Conservation (phyloP, 1,140 invertebrate species). For the Drosophila erecta region DNA sequence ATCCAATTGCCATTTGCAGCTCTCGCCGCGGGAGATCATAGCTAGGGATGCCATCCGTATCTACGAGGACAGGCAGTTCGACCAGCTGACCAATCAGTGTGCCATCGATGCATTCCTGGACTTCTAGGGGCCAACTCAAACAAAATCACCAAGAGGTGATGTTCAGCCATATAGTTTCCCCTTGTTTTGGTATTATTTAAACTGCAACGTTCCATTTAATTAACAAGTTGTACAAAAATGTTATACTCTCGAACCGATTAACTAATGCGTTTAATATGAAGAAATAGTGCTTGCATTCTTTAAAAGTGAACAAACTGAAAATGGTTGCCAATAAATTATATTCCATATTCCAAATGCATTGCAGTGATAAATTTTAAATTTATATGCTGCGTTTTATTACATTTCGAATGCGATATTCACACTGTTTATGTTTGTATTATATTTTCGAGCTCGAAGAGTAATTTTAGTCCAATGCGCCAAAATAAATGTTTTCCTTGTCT, state of each 20-base stretch:
- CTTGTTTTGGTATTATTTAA: constrained; percentile 2
- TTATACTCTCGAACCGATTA: constrained; percentile 2
- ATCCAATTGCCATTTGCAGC: constrained; percentile 19
- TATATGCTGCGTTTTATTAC: no score
- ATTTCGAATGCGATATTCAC: background rate
- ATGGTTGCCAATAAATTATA: background rate
- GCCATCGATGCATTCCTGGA: constrained; percentile 62
- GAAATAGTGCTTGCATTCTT: background rate
- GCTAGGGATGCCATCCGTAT: constrained; percentile 45
- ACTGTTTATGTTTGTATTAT: background rate
- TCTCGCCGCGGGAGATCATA: constrained; percentile 61
- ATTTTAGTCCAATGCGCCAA: background rate
- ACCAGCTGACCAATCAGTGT: constrained; percentile 25
- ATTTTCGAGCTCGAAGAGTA: background rate
- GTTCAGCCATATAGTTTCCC: constrained; percentile 26
- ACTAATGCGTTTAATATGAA: background rate
- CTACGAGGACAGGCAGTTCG: constrained; percentile 28
- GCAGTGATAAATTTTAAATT: background rate
- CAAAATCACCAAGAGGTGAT: no score
- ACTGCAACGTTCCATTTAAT: constrained; percentile 3
- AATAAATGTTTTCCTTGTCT: constrained; percentile 7
- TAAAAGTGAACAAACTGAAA: background rate
- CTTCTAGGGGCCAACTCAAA: constrained; percentile 24
- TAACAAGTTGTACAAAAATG: background rate
- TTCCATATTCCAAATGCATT: background rate